These are phyloP conservation scores for Garra rufa DNA, from an alignment of 2,113 vertebrate genomes.

Conservation along the genomic window DNA sequence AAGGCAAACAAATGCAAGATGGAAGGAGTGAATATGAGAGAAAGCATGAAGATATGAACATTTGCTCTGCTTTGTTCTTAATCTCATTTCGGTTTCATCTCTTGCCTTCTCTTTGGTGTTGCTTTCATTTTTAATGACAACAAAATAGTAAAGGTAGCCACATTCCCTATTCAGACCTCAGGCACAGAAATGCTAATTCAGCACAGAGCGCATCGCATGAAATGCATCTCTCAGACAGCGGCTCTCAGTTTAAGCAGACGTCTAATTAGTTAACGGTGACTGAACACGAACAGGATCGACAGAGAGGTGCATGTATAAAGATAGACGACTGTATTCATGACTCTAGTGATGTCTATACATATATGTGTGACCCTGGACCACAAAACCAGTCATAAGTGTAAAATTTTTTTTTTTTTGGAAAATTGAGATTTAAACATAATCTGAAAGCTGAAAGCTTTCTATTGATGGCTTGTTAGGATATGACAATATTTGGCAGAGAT, in stretches of 20 bases:
- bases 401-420: too few relatives aligned
- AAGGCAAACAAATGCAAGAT: not conserved
- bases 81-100: not conserved
- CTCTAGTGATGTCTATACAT: not conserved
- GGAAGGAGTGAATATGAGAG: not conserved
- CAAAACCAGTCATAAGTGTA: too few relatives aligned
- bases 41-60: not conserved
- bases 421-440: too few relatives aligned
- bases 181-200: constrained; percentile 87
- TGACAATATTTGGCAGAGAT: too few relatives aligned
- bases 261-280: constrained; percentile 35
- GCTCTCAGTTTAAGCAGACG: constrained; percentile 7
- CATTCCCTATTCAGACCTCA: constrained; percentile 84
- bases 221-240: constrained; percentile 73
- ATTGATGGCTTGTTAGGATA: too few relatives aligned
- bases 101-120: not conserved
- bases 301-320: constrained; percentile 33
- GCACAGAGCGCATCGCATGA: constrained; percentile 83
- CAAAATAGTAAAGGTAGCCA: constrained; percentile 70
- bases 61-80: not conserved
- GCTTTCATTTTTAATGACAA: constrained; percentile 41
- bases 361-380: too few relatives aligned
- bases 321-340: not conserved
- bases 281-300: constrained; percentile 78
- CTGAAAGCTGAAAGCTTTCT: too few relatives aligned